A percentile compares a stretch with the other conserved stretches of the same genome.
phyloP scores from a whole-genome alignment of 2,113 vertebrate genomes.

The Chloroceryle aenea region DNA sequence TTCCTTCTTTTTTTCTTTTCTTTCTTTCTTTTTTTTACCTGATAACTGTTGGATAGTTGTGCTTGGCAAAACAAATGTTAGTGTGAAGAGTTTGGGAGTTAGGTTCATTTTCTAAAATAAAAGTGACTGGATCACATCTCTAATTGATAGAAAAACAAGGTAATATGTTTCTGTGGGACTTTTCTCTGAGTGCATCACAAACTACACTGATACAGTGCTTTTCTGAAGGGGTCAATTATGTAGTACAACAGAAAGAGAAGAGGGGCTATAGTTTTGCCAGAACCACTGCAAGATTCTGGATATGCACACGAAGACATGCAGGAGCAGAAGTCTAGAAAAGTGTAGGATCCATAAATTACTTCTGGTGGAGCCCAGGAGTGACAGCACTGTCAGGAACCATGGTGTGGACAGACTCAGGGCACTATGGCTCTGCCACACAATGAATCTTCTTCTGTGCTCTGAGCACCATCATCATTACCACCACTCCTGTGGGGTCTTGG shows the following conservation, averaged over 20 bases:
- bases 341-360: not conserved
- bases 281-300: not conserved
- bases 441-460: not conserved
- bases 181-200: not conserved
- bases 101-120: not conserved
- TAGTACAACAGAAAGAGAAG: not conserved
- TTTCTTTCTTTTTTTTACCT: not conserved
- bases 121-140: not conserved
- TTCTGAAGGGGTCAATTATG: not conserved
- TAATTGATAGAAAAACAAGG: not conserved
- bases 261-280: not conserved
- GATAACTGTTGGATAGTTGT: not conserved
- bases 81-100: not conserved
- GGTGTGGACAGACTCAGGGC: not conserved
- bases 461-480: not conserved
- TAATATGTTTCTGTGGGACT: not conserved
- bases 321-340: not conserved
- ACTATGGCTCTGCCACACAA: fast-evolving
- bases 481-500: not conserved
- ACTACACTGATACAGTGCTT: not conserved
- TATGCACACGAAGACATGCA: not conserved
- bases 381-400: not conserved
- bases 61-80: not conserved
- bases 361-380: not conserved
- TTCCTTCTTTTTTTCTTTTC: not conserved